A percentile compares a stretch with the other conserved stretches of the same genome.
phyloP scores from a whole-genome alignment of 2,888 invertebrate species.

The Dichetophora obliterata region DNA sequence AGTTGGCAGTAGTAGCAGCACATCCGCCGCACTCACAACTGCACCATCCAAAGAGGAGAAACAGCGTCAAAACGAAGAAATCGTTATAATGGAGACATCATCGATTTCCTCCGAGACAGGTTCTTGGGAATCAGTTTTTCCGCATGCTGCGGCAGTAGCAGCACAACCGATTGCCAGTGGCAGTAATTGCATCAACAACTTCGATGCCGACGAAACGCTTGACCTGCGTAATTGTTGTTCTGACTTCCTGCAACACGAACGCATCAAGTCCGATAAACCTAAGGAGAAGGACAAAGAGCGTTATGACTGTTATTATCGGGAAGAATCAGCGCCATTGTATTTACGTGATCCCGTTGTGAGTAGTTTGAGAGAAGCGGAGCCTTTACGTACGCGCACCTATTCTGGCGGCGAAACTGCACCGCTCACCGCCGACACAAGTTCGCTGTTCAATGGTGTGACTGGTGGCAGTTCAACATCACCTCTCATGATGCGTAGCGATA shows the following conservation, averaged over 20 bases:
- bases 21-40: slow-evolving; percentile 26
- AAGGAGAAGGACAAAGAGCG: slow-evolving; percentile 41
- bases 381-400: slow-evolving; percentile 51
- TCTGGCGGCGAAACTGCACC: slow-evolving; percentile 49
- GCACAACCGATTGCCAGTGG: background rate
- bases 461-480: slow-evolving; percentile 57
- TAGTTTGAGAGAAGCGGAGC: slow-evolving; percentile 40
- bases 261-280: slow-evolving; percentile 47
- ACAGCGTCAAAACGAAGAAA: slow-evolving; percentile 75
- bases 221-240: slow-evolving; percentile 70
- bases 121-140: slow-evolving; percentile 77
- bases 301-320: background rate
- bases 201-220: background rate
- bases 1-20: slow-evolving; percentile 36
- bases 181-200: background rate
- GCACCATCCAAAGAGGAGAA: slow-evolving; percentile 73
- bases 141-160: slow-evolving; percentile 55
- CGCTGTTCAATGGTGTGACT: slow-evolving; percentile 47
- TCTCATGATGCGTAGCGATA: slow-evolving; percentile 47
- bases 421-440: slow-evolving; percentile 52
- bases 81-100: slow-evolving; percentile 75
- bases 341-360: slow-evolving; percentile 6
- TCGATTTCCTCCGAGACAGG: slow-evolving; percentile 77
- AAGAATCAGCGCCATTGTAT: background rate
- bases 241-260: slow-evolving; percentile 70